These are phyloP conservation scores for Temnothorax unifasciatus DNA, from an alignment of 2,888 invertebrate species.

Conservation along the genomic window DNA sequence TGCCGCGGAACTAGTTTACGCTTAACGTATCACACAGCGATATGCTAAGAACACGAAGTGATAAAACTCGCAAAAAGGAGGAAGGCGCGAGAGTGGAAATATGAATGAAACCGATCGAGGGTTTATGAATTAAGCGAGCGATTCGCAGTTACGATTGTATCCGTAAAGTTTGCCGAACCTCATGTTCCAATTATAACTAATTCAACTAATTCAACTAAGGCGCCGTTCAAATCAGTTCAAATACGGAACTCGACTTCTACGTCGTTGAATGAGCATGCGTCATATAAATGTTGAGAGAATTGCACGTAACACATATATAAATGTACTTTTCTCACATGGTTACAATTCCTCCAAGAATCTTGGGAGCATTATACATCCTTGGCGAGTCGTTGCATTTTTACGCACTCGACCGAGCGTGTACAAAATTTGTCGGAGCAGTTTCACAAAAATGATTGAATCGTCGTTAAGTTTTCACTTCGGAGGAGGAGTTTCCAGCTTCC, in stretches of 20 bases:
- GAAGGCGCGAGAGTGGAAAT: background rate
- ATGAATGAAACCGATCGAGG: conserved; percentile 14
- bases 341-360: conserved; percentile 20
- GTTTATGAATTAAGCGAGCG: conserved; percentile 32
- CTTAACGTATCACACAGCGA: conserved; percentile 30
- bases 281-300: background rate
- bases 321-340: conserved; percentile 49
- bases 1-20: conserved; percentile 44
- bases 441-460: conserved; percentile 29
- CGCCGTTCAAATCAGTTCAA: background rate
- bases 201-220: background rate
- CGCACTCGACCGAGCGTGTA: background rate
- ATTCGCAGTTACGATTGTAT: conserved; percentile 20
- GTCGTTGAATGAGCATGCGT: background rate
- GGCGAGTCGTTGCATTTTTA: conserved; percentile 10
- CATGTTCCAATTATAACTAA: background rate
- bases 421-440: conserved; percentile 12
- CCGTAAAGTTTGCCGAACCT: conserved; percentile 10
- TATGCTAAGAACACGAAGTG: conserved; percentile 28
- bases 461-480: conserved; percentile 22
- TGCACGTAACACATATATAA: conserved; percentile 16
- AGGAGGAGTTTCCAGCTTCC: conserved; percentile 18
- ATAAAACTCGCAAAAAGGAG: conserved; percentile 7
- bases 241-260: background rate
- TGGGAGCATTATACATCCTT: conserved; percentile 36